These are phyloP conservation scores for Todiramphus saurophagus DNA, from an alignment of 2,113 vertebrate species.

Conservation along the genomic window DNA sequence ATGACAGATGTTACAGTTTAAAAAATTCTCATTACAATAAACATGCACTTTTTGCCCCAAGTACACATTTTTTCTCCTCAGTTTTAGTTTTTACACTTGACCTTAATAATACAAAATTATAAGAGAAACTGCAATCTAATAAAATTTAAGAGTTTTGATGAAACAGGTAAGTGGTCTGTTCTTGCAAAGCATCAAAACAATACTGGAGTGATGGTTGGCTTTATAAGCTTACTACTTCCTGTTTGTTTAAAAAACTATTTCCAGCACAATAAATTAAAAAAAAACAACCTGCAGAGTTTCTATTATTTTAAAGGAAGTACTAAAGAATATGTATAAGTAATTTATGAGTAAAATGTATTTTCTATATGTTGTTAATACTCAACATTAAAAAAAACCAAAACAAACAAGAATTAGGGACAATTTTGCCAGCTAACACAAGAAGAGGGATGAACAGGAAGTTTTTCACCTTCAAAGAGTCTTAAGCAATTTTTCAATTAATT, in stretches of 20 bases:
- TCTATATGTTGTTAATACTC: not conserved
- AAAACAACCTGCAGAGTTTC: not conserved
- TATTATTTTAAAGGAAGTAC: not conserved
- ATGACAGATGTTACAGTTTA: not conserved
- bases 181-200: not conserved
- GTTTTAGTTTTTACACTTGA: not conserved
- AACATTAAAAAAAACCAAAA: not conserved
- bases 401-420: not conserved
- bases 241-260: not conserved
- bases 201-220: not conserved
- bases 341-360: not conserved
- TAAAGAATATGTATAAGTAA: not conserved
- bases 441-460: not conserved
- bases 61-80: not conserved
- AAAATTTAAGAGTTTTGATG: not conserved
- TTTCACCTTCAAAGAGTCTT: not conserved
- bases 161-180: not conserved
- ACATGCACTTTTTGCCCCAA: accelerated
- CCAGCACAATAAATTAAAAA: not conserved
- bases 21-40: not conserved
- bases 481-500: not conserved
- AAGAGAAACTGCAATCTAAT: not conserved
- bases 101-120: not conserved
- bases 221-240: not conserved
- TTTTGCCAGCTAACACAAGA: not conserved